Evolutionary conservation across 2,113 vertebrate species (phyloP).

Genomic region (Poeciliopsis prolifica): DNA sequence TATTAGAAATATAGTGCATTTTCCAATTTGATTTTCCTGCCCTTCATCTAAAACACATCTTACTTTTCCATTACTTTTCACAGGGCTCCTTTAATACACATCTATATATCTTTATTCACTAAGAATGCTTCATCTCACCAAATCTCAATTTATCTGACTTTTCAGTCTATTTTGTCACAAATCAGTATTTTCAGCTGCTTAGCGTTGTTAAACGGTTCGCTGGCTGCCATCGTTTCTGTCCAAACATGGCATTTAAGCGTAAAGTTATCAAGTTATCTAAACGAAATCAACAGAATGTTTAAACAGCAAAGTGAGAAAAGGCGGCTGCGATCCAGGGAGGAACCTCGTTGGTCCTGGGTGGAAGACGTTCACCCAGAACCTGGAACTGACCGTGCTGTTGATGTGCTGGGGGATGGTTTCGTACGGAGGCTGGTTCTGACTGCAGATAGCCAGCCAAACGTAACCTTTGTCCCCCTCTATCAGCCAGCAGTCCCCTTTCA

Average conservation of each 20-base stretch:
- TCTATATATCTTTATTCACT: too few relatives aligned
- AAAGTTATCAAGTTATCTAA: neutral
- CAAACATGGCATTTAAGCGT: neutral
- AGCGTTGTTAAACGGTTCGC: neutral
- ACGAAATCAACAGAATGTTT: neutral
- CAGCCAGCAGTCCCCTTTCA: constrained; percentile 93
- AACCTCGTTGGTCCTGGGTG: constrained; percentile 6
- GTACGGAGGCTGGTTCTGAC: constrained; percentile 98
- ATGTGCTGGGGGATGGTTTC: constrained; percentile 98
- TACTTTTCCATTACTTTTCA: neutral
- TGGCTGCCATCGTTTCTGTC: neutral
- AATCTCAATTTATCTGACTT: too few relatives aligned
- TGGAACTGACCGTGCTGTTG: constrained; percentile 89
- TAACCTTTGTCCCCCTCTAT: constrained; percentile 98
- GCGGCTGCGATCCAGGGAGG: neutral
- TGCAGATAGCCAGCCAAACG: constrained; percentile 98
- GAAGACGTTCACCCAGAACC: neutral
- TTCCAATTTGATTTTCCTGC: neutral
- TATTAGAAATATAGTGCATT: too few relatives aligned
- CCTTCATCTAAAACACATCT: neutral
- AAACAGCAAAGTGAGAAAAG: neutral
- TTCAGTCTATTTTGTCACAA: neutral
- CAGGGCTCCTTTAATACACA: neutral
- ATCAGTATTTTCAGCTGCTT: neutral
- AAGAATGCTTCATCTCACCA: too few relatives aligned